Evolutionary conservation across 2,888 invertebrate species (phyloP).

Genomic region (Dione vanillae): DNA sequence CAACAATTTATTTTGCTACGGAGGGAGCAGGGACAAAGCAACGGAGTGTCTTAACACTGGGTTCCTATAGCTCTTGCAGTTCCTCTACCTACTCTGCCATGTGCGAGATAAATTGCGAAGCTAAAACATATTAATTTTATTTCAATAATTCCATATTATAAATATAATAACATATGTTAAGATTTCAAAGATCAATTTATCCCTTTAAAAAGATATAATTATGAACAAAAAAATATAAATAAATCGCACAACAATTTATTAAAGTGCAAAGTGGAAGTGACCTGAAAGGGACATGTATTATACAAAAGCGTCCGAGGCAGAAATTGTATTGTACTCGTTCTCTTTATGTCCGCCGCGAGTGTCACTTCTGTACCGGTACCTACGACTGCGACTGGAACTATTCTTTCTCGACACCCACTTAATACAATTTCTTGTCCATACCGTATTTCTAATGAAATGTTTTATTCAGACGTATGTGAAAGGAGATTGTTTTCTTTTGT

Average conservation of each 20-base stretch:
- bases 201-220: too few species aligned
- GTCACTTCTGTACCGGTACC: constrained; percentile 62
- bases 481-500: constrained; percentile 6
- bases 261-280: constrained; percentile 74
- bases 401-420: constrained; percentile 70
- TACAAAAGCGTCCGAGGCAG: constrained; percentile 72
- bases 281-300: constrained; percentile 77
- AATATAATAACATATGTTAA: too few species aligned
- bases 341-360: constrained; percentile 67
- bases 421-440: constrained; percentile 52
- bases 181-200: too few species aligned
- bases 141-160: too few species aligned
- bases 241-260: constrained; percentile 67
- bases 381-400: constrained; percentile 49
- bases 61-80: too few species aligned
- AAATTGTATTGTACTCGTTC: constrained; percentile 70
- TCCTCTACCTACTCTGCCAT: too few species aligned
- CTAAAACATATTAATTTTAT: too few species aligned
- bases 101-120: too few species aligned
- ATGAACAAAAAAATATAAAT: background rate
- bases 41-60: too few species aligned
- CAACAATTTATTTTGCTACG: too few species aligned
- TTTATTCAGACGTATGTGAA: constrained; percentile 42
- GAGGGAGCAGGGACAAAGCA: too few species aligned
- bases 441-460: constrained; percentile 53